Evolutionary conservation across 2,888 invertebrate species (phyloP).

Genomic region (Tanypteryx hageni): DNA sequence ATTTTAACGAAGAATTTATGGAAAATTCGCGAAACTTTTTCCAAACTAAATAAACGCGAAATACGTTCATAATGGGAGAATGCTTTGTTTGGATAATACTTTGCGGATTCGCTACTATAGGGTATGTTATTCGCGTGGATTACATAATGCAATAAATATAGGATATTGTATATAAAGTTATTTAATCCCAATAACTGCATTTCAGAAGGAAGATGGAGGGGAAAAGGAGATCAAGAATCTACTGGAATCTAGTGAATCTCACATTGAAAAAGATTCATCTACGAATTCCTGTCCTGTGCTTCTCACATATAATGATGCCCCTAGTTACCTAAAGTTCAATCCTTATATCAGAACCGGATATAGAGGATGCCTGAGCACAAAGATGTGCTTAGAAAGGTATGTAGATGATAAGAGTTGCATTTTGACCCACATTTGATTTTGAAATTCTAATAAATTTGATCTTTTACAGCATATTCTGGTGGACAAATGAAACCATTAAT

Average conservation of each 20-base stretch:
- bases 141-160: background rate
- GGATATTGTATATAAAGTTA: background rate
- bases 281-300: constrained; percentile 69
- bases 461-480: constrained; percentile 90
- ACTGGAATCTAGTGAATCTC: constrained; percentile 8
- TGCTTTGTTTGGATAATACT: constrained; percentile 52
- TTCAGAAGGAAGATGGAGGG: constrained; percentile 60
- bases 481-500: constrained; percentile 98
- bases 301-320: constrained; percentile 80
- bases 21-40: background rate
- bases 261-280: constrained; percentile 36
- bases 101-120: constrained; percentile 33
- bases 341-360: constrained; percentile 91
- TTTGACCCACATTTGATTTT: background rate
- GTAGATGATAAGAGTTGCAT: constrained; percentile 55
- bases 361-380: constrained; percentile 88
- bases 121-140: background rate
- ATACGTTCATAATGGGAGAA: constrained; percentile 42
- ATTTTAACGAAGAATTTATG: too few species aligned
- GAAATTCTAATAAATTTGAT: background rate
- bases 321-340: constrained; percentile 90
- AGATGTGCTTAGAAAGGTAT: constrained; percentile 91
- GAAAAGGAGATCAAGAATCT: constrained; percentile 57
- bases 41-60: background rate
- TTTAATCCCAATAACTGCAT: background rate